These are phyloP conservation scores for Pararge aegeria DNA, from an alignment of 1,140 invertebrate species.

Conservation along the genomic window DNA sequence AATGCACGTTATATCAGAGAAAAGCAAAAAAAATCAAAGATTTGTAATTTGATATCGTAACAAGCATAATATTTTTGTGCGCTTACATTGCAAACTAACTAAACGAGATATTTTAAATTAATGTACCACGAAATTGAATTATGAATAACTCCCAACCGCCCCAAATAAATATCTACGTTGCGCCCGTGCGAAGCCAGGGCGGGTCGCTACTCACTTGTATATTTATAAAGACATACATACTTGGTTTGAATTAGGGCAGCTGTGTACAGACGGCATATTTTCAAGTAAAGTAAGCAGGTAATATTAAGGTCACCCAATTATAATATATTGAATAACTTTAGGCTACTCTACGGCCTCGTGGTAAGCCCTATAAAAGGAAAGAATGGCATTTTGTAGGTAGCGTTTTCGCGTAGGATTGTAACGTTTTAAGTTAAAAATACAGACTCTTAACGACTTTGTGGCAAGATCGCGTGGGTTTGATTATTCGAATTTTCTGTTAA, in stretches of 20 bases:
- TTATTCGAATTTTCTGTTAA: not conserved
- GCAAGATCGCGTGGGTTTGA: not conserved
- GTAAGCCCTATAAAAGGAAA: not conserved
- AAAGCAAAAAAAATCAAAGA: no score
- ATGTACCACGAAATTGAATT: no score
- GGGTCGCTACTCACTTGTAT: no score
- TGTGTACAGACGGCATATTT: not conserved
- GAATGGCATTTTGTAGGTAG: slow-evolving; percentile 6
- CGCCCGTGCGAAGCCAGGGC: no score
- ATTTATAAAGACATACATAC: no score
- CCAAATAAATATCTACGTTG: not conserved
- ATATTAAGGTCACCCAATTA: slow-evolving; percentile 2
- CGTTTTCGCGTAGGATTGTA: not conserved
- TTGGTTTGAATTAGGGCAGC: not conserved
- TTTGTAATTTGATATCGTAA: no score
- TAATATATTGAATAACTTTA: slow-evolving; percentile 1
- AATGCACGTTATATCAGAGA: no score
- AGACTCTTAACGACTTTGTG: not conserved
- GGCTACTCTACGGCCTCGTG: slow-evolving; percentile 1
- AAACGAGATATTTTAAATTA: no score
- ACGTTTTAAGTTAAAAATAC: not conserved
- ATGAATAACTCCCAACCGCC: no score
- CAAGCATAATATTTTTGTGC: no score
- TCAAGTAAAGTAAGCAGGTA: not conserved
- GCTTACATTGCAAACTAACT: no score